These are phyloP conservation scores for Trissolcus brochymenae DNA, from an alignment of 2,888 invertebrate species.

Conservation along the genomic window DNA sequence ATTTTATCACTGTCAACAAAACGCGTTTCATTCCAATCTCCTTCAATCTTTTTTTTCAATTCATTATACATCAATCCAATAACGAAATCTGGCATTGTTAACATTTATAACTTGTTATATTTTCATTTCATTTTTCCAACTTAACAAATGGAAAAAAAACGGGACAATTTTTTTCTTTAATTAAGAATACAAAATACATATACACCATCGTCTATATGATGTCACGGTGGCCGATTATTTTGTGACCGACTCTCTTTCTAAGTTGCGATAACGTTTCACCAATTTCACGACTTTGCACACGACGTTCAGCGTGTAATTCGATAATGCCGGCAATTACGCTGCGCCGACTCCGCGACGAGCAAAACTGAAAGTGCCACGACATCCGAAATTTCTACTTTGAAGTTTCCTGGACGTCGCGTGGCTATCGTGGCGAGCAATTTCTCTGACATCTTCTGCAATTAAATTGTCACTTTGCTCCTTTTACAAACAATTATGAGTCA, in stretches of 20 bases:
- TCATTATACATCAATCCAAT: not conserved
- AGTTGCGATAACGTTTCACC: constrained; percentile 48
- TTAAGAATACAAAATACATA: not conserved
- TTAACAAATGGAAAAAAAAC: no score
- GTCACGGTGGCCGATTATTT: constrained; percentile 40
- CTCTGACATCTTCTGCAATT: constrained; percentile 5
- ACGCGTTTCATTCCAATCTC: constrained; percentile 41
- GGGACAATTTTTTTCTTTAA: not conserved
- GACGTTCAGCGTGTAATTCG: constrained; percentile 58
- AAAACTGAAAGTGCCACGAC: constrained; percentile 49
- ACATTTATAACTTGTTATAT: no score
- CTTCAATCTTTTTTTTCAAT: constrained; percentile 21
- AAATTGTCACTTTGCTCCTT: constrained; percentile 6
- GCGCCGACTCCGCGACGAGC: constrained; percentile 39
- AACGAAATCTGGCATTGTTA: no score
- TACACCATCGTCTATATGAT: not conserved
- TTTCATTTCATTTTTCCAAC: no score
- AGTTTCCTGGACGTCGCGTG: constrained; percentile 24
- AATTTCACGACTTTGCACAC: constrained; percentile 52
- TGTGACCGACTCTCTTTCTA: constrained; percentile 28
- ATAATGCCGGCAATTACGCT: constrained; percentile 60
- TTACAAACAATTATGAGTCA: not conserved
- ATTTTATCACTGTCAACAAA: constrained; percentile 12
- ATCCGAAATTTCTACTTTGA: constrained; percentile 34
- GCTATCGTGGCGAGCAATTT: constrained; percentile 12